Percentiles rank a stretch among this genome's conserved stretches.
These are phyloP conservation scores for Serilophus lunatus DNA, from an alignment of 2,113 vertebrate species.

Conservation along the genomic window DNA sequence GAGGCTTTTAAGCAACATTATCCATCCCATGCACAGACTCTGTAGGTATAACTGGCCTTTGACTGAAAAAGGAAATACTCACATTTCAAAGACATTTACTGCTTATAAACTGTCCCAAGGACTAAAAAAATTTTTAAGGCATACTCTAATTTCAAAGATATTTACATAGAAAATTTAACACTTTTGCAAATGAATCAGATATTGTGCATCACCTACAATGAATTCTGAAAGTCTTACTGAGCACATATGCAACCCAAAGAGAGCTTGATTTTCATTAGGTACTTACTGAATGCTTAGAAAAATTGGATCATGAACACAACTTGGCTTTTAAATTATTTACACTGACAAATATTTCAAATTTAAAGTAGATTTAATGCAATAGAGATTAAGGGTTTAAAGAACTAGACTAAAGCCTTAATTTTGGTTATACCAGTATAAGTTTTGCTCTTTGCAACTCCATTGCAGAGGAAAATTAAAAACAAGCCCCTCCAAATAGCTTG, in stretches of 20 bases:
- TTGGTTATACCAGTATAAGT: background rate
- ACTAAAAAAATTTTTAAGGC: background rate
- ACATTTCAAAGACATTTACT: background rate
- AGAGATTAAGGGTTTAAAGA: background rate
- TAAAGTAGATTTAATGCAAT: background rate
- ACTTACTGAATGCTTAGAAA: background rate
- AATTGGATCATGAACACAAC: background rate
- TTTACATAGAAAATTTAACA: background rate
- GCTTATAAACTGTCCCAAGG: background rate
- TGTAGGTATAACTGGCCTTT: background rate
- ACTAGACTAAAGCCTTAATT: background rate
- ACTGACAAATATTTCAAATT: background rate
- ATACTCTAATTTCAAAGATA: background rate
- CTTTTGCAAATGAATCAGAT: background rate
- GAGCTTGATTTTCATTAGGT: background rate
- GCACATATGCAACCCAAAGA: background rate
- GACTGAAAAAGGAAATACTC: constrained; percentile 3
- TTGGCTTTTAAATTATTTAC: background rate
- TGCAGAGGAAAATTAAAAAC: background rate
- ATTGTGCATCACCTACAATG: background rate
- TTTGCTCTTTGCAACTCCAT: background rate
- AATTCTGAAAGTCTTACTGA: background rate
- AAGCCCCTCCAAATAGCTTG: fast-evolving
- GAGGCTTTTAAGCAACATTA: constrained; percentile 5
- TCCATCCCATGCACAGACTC: background rate